Percentiles rank a stretch among this genome's conserved stretches.
Conservation (phyloP, 2,888 invertebrate species). For the Drosophila demipolita region DNA sequence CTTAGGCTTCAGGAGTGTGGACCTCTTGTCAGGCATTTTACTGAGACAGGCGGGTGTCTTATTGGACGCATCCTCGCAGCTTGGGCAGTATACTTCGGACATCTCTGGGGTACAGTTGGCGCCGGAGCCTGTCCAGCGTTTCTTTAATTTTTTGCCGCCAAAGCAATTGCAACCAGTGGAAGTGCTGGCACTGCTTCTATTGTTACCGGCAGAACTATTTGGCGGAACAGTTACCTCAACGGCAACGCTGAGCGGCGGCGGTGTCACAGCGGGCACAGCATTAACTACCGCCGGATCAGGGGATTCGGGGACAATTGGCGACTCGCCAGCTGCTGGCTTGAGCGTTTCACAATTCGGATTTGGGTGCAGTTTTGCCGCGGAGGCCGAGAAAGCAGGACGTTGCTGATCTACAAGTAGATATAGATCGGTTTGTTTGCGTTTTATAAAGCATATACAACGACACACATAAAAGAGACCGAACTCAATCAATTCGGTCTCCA, state of each 20-base stretch:
- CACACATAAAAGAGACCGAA: slow-evolving; percentile 62
- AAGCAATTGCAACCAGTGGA: slow-evolving; percentile 85
- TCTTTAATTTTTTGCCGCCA: slow-evolving; percentile 82
- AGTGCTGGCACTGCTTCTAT: slow-evolving; percentile 15
- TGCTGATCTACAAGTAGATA: slow-evolving; percentile 85
- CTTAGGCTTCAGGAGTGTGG: slow-evolving; percentile 78
- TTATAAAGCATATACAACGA: slow-evolving; percentile 67
- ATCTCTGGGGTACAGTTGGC: slow-evolving; percentile 84
- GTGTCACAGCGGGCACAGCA: slow-evolving; percentile 58
- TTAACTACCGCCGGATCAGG: slow-evolving; percentile 15
- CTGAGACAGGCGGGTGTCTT: slow-evolving; percentile 86
- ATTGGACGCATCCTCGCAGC: slow-evolving; percentile 83
- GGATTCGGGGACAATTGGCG: slow-evolving; percentile 22
- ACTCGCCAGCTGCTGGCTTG: slow-evolving; percentile 46
- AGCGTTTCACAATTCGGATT: slow-evolving; percentile 78
- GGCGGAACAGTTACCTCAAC: slow-evolving; percentile 54
- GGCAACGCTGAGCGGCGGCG: slow-evolving; percentile 59
- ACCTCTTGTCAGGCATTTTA: slow-evolving; percentile 83
- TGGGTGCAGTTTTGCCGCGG: slow-evolving; percentile 83
- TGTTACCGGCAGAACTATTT: slow-evolving; percentile 23
- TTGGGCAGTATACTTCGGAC: slow-evolving; percentile 88
- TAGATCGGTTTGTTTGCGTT: slow-evolving; percentile 80
- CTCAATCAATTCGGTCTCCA: slow-evolving; percentile 49
- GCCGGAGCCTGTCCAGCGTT: slow-evolving; percentile 78
- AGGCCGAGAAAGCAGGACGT: slow-evolving; percentile 86